Base-by-base conservation (phyloP, 1,140 invertebrate genomes). In the Drosophila pseudoananassae region DNA sequence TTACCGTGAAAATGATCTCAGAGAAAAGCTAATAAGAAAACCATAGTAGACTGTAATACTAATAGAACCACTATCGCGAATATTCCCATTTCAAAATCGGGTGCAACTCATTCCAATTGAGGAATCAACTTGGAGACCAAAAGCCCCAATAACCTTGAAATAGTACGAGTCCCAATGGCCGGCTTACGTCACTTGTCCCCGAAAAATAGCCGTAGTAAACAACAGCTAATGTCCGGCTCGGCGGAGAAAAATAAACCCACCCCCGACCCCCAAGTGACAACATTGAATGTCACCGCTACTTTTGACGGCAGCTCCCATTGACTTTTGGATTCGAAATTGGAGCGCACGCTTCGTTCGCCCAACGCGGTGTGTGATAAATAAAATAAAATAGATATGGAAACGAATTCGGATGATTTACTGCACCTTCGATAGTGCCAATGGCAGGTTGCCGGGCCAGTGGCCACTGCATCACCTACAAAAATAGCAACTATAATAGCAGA, bases 381-480 rank as follows among this genome's bases (percentile, higher is more conserved):
- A 43, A 63, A 66, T 78, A 55, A 49, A 80, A 70, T 52, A 60
- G 69, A 78, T 81, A 82, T 87, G 46, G 61, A 59, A 66, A 70
- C 50, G 50, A 56, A 53, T 68, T 75, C 40, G 36, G 45, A 78
- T 83, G 75, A 82, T 82, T 82, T 82, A 82, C 43, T 49, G 58
- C 43, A 63, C 59, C 66, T 69, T 71, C 55, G 68, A 81, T 70
- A 81, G 57, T 70, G 54, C n/a, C 63, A 56, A 77, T 66, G 59
- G 59, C 65, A 59, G 36, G 55, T 56, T 46, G 46, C 54, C 54
- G 27, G 54, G 27, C 61, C 60, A 59, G 14, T 31, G 43, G 56
- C 46, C 54, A 61, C 54, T 55, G 59, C 68, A 85, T 85, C 78
- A 82, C 53, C 74, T 46, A 69, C 71, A 82, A 75, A 87, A 76